These are phyloP conservation scores for Thamnophis elegans DNA, from an alignment of 2,797 vertebrate genomes.

Conservation along the genomic window DNA sequence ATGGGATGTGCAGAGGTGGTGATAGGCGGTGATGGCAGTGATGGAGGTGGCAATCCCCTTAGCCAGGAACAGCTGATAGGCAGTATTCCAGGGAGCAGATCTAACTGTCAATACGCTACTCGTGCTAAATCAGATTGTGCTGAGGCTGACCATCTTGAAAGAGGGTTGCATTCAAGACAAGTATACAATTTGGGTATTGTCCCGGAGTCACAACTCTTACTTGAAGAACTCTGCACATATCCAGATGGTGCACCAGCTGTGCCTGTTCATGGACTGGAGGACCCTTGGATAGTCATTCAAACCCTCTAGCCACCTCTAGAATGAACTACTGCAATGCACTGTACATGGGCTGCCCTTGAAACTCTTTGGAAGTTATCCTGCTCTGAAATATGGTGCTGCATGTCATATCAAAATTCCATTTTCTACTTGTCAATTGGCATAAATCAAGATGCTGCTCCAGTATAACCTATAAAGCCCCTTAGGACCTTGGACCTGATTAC, in stretches of 20 bases:
- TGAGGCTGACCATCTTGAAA: neutral
- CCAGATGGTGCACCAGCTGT: neutral
- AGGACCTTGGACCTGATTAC: neutral
- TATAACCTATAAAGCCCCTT: neutral
- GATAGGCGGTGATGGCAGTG: no score
- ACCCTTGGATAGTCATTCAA: neutral
- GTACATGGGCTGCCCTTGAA: neutral
- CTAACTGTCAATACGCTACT: no score
- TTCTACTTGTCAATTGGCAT: neutral
- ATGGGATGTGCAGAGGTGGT: no score
- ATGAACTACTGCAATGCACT: neutral
- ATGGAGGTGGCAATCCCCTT: no score
- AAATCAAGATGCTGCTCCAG: neutral
- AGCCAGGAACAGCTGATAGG: no score
- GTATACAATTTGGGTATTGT: neutral
- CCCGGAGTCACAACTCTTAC: neutral
- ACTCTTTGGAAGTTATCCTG: neutral
- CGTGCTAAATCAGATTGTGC: no score
- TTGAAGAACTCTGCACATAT: neutral
- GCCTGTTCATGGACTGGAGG: neutral
- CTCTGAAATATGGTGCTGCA: neutral
- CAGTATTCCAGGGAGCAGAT: no score
- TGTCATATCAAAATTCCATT: neutral
- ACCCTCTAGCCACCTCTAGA: neutral
- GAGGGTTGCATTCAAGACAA: neutral